phyloP scores from a whole-genome alignment of 1,140 invertebrate genomes.

The Gryllus bimaculatus region DNA sequence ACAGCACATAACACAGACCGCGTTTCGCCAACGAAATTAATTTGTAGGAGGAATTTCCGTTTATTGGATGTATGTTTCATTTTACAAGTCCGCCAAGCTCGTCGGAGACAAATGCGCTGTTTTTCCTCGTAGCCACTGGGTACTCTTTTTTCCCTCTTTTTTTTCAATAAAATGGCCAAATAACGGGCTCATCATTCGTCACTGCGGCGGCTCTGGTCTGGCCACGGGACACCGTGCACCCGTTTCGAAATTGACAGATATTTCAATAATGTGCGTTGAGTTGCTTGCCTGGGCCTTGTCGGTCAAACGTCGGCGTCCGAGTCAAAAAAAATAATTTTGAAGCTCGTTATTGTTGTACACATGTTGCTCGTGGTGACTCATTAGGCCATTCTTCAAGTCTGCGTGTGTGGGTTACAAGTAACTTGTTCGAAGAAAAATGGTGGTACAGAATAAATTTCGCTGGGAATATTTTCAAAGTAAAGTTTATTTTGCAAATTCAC shows the following conservation, averaged over 20 bases:
- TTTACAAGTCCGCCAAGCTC: neutral
- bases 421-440: too few relatives aligned
- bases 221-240: neutral
- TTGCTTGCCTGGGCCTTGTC: neutral
- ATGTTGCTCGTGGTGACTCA: too few relatives aligned
- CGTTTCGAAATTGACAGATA: neutral
- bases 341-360: too few relatives aligned
- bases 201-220: neutral
- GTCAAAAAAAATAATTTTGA: too few relatives aligned
- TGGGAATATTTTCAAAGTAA: too few relatives aligned
- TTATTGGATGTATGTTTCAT: neutral
- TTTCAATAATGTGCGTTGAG: neutral
- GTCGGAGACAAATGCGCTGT: neutral
- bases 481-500: too few relatives aligned
- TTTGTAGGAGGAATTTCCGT: neutral
- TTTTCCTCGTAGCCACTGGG: neutral
- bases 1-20: too few relatives aligned
- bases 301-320: too few relatives aligned
- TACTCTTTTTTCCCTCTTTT: neutral
- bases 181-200: slow-evolving; percentile 3
- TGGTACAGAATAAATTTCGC: too few relatives aligned
- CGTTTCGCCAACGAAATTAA: neutral
- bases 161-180: neutral
- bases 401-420: too few relatives aligned
- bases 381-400: too few relatives aligned